Evolutionary conservation across 2,113 vertebrate genomes (phyloP).

Genomic region (Martes martes): DNA sequence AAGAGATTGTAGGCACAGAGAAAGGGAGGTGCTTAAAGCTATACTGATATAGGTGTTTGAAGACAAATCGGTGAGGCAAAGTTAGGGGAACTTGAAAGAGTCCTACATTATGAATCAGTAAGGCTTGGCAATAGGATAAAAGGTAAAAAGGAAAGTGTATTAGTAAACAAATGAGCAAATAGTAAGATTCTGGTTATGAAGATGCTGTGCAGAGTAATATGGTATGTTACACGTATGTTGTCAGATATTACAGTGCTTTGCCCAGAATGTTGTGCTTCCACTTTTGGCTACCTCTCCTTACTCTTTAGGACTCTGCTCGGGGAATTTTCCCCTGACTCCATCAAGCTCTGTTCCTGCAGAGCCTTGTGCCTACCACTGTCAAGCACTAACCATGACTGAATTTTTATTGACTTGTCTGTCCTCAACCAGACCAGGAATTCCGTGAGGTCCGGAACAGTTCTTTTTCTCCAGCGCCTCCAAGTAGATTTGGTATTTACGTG

Average conservation of each 20-base stretch:
- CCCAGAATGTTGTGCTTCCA: not conserved
- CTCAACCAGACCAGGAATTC: not conserved
- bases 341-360: not conserved
- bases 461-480: not conserved
- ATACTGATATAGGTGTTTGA: not conserved
- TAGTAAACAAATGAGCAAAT: not conserved
- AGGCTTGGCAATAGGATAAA: not conserved
- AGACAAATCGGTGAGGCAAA: not conserved
- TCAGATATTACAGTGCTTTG: not conserved
- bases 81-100: not conserved
- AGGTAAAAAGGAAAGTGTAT: not conserved
- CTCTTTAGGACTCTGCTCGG: not conserved
- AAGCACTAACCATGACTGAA: rapidly evolving
- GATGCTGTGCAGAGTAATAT: not conserved
- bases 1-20: not conserved
- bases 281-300: not conserved
- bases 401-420: not conserved
- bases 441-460: not conserved
- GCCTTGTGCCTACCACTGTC: not conserved
- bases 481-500: not conserved
- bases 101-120: not conserved
- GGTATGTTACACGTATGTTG: not conserved
- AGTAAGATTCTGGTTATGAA: not conserved
- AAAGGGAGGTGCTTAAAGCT: not conserved
- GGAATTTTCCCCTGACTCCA: not conserved